Conservation (phyloP, 37 sponge, comb jelly and placozoan genomes). For the Tethya wilhelma region DNA sequence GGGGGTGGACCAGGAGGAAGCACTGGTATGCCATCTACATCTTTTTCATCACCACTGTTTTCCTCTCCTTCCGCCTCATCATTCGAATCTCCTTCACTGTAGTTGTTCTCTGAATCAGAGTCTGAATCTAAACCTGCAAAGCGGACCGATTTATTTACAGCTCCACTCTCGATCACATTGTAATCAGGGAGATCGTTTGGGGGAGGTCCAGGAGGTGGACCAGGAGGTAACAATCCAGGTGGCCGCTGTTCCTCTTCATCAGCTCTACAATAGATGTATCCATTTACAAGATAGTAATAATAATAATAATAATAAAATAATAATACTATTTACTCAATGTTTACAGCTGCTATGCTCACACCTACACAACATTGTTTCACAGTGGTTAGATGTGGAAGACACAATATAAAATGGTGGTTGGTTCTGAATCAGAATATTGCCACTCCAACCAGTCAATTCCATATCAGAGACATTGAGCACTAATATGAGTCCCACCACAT, state of each 20-base stretch:
- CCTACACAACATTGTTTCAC: too few species aligned
- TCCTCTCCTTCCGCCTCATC: conserved; percentile 11
- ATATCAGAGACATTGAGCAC: too few species aligned
- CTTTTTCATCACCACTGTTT: conserved; percentile 1
- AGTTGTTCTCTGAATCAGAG: conserved; percentile 23
- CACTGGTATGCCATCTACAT: background rate
- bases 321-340: too few species aligned
- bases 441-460: too few species aligned
- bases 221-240: conserved; percentile 19
- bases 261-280: conserved; percentile 14
- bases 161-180: background rate
- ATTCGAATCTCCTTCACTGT: conserved; percentile 23
- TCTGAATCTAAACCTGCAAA: background rate
- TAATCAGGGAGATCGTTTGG: conserved; percentile 44
- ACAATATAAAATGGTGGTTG: too few species aligned
- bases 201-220: conserved; percentile 81
- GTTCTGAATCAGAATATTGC: too few species aligned
- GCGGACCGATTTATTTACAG: conserved; percentile 13
- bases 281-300: too few species aligned
- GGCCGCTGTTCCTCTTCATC: conserved; percentile 14
- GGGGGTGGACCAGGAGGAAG: conserved; percentile 77
- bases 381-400: too few species aligned
- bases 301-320: too few species aligned
- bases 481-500: too few species aligned
- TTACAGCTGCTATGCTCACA: too few species aligned